These are phyloP conservation scores for Drosophila novamexicana DNA, from an alignment of 1,140 invertebrate genomes.

Conservation along the genomic window DNA sequence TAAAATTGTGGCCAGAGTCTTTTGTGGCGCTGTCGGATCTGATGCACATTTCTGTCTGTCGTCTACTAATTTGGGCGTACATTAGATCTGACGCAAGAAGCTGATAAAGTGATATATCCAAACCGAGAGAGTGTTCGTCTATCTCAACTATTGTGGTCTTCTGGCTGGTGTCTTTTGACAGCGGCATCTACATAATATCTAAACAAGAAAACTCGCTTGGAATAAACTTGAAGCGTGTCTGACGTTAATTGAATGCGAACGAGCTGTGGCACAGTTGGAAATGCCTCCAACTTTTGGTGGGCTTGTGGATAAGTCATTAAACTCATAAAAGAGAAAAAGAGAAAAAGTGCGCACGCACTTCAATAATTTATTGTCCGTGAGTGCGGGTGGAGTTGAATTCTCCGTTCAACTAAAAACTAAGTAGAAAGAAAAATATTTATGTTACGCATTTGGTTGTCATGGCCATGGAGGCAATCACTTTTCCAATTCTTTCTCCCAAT, in stretches of 20 bases:
- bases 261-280: constrained; percentile 51
- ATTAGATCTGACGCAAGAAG: constrained; percentile 66
- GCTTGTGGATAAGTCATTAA: constrained; percentile 63
- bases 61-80: constrained; percentile 60
- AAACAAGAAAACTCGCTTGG: not conserved
- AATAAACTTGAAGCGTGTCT: constrained; percentile 31
- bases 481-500: constrained; percentile 49
- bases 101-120: constrained; percentile 66
- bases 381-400: constrained; percentile 48
- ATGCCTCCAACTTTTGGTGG: constrained; percentile 28
- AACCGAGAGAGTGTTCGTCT: constrained; percentile 7
- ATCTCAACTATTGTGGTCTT: constrained; percentile 1
- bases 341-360: constrained; percentile 63
- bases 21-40: constrained; percentile 23
- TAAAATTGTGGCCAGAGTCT: constrained; percentile 19
- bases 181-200: constrained; percentile 40
- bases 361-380: constrained; percentile 77
- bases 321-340: constrained; percentile 68
- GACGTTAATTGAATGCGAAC: constrained; percentile 77
- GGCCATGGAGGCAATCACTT: constrained; percentile 42
- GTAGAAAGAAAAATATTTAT: constrained; percentile 77
- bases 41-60: constrained; percentile 35
- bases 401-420: constrained; percentile 57
- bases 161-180: not conserved
- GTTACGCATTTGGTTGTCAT: constrained; percentile 62